These are phyloP conservation scores for Netelia fuscicornis DNA, from an alignment of 2,888 invertebrate species.

Conservation along the genomic window DNA sequence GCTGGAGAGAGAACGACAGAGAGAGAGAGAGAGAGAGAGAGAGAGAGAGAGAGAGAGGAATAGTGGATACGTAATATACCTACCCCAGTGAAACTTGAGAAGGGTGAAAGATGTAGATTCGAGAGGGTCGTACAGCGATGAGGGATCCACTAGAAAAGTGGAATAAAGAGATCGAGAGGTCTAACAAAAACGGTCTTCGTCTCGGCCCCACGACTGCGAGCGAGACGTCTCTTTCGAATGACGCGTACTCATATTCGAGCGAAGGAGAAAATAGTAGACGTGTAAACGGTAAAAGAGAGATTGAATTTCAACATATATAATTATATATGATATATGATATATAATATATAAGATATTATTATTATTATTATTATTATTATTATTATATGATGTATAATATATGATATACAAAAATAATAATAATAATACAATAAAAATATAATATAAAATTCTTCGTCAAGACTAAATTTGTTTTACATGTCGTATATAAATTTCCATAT, in stretches of 20 bases:
- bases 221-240: conserved; percentile 47
- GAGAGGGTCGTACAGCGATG: conserved; percentile 35
- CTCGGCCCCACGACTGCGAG: conserved; percentile 3
- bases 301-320: conserved; percentile 14
- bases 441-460: not conserved
- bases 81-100: conserved; percentile 49
- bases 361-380: too few species aligned
- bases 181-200: conserved; percentile 59
- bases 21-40: not conserved
- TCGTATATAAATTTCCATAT: too few species aligned
- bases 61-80: conserved; percentile 42
- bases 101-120: conserved; percentile 29
- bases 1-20: not conserved
- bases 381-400: too few species aligned
- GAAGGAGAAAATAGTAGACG: conserved; percentile 17
- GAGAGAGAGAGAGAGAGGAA: conserved; percentile 14
- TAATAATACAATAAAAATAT: too few species aligned
- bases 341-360: too few species aligned
- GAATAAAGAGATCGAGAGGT: conserved; percentile 51
- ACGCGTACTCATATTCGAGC: conserved; percentile 52
- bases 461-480: too few species aligned
- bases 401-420: too few species aligned
- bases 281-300: conserved; percentile 19
- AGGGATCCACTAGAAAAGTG: conserved; percentile 52
- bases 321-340: not conserved